Percentiles rank a stretch among this genome's conserved stretches.
Conservation (phyloP, 2,888 invertebrate species). For the Dasysyrphus albostriatus region DNA sequence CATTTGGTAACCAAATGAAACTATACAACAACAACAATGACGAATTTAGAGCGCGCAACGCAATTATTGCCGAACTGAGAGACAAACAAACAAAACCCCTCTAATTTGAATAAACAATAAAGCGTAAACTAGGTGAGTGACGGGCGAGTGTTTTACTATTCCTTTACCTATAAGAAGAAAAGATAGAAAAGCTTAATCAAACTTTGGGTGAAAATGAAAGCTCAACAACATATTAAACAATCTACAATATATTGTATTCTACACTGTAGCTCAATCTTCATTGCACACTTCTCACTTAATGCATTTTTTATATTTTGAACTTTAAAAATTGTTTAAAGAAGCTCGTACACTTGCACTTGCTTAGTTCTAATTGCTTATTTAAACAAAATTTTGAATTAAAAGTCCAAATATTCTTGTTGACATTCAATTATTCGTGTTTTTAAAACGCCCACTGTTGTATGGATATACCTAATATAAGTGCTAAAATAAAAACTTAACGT, state of each 20-base stretch:
- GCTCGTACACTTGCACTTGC: no score
- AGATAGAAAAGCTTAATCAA: conserved; percentile 11
- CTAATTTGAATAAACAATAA: conserved; percentile 70
- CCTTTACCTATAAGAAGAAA: conserved; percentile 40
- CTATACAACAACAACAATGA: conserved; percentile 35
- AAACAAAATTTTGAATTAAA: no score
- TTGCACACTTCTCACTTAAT: background rate
- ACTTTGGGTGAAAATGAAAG: conserved; percentile 14
- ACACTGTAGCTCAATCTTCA: conserved; percentile 5
- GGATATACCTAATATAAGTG: no score
- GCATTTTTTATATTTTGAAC: background rate
- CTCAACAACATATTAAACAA: conserved; percentile 26
- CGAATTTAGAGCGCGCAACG: conserved; percentile 68
- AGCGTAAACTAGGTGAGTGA: conserved; percentile 55
- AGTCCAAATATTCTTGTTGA: no score
- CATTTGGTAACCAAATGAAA: conserved; percentile 55
- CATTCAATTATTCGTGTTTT: no score
- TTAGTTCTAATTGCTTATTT: no score
- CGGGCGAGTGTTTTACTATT: conserved; percentile 30
- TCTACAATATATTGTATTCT: conserved; percentile 3
- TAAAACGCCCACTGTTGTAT: no score
- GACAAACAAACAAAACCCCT: conserved; percentile 73
- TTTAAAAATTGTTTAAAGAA: background rate
- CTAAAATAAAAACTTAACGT: no score
- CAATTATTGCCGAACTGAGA: conserved; percentile 65